Conservation (phyloP, 2,888 invertebrate genomes). For the Chaetogeoica ovagalla region DNA sequence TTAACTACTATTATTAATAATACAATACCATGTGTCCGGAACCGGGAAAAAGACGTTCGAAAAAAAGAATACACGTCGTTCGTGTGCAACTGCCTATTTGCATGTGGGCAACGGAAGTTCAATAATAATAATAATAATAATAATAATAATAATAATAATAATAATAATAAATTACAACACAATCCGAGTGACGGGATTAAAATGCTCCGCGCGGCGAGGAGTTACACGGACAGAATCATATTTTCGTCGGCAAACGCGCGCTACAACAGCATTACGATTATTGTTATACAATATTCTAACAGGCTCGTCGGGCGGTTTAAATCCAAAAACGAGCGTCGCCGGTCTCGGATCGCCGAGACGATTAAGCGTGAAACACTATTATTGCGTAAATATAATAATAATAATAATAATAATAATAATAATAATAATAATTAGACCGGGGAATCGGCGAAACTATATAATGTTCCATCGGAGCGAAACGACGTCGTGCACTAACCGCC, state of each 20-base stretch:
- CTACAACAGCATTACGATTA: not conserved
- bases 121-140: constrained; percentile 21
- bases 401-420: too few relatives aligned
- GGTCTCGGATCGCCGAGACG: not conserved
- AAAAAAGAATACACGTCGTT: constrained; percentile 1
- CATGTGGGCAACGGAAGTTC: not conserved
- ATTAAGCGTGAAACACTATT: not conserved
- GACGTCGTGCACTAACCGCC: too few relatives aligned
- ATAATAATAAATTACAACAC: constrained; percentile 17
- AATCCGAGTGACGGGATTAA: not conserved
- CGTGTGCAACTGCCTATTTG: not conserved
- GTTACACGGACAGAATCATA: not conserved
- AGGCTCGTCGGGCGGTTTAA: not conserved
- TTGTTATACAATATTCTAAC: not conserved
- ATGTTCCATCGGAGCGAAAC: too few relatives aligned
- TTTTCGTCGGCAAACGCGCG: not conserved
- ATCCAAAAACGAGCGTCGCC: not conserved
- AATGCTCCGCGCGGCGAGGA: not conserved
- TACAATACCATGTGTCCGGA: not conserved
- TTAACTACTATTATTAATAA: too few relatives aligned
- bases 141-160: constrained; percentile 21
- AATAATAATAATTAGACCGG: too few relatives aligned
- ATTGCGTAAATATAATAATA: too few relatives aligned
- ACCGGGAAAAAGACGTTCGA: not conserved
- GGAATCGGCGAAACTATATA: too few relatives aligned